Evolutionary conservation across 1,140 invertebrate genomes (phyloP).

Genomic region (roundworm (Caenorhabditis elegans)): WBcel235 BX284605.5:10555001-10555500

Average conservation of each 20-base stretch:
- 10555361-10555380: neutral
- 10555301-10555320: neutral
- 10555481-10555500: neutral
- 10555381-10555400: conserved; percentile 27
- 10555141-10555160: neutral
- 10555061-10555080: too few relatives aligned
- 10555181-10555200: neutral
- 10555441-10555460: neutral
- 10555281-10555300: neutral
- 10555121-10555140: too few relatives aligned
- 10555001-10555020: too few relatives aligned
- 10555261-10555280: neutral
- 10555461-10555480: neutral
- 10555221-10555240: neutral
- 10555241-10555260: neutral
- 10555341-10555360: conserved; percentile 1
- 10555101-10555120: too few relatives aligned
- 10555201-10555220: neutral
- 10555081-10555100: too few relatives aligned
- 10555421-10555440: neutral
- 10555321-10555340: neutral
- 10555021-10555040: too few relatives aligned
- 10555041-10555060: too few relatives aligned
- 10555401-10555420: conserved; percentile 17
- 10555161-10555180: neutral